Evolutionary conservation across 2,797 vertebrate species (phyloP).

Genomic region (Neosilurus hyrtlii): DNA sequence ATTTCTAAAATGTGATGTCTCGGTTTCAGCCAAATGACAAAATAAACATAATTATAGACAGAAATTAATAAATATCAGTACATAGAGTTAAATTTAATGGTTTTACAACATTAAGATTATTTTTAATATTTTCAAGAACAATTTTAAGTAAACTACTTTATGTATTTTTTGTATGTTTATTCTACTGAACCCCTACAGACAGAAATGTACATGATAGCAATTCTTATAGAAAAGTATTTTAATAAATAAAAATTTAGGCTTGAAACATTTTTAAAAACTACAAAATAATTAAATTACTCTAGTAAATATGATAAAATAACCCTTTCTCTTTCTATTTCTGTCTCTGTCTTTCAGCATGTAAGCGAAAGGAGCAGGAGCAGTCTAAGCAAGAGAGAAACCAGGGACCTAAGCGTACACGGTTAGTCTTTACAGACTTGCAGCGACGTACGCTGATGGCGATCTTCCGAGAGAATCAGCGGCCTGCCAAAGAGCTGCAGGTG

Average conservation of each 20-base stretch:
- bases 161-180: background rate
- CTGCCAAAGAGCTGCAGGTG: slow-evolving; percentile 83
- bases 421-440: slow-evolving; percentile 87
- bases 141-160: too few species aligned
- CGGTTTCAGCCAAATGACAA: background rate
- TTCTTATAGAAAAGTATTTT: background rate
- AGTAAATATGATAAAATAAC: background rate
- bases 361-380: slow-evolving; percentile 84
- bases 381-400: slow-evolving; percentile 81
- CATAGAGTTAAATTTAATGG: background rate
- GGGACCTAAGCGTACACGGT: slow-evolving; percentile 80
- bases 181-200: background rate
- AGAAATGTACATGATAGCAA: background rate
- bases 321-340: background rate
- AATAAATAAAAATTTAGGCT: background rate
- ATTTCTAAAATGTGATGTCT: background rate
- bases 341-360: slow-evolving; percentile 73
- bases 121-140: too few species aligned
- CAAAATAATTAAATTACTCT: background rate
- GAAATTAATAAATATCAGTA: background rate
- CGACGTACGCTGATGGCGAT: slow-evolving; percentile 82
- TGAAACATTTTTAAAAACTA: background rate
- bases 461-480: slow-evolving; percentile 84
- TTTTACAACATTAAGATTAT: background rate
- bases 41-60: background rate